These are phyloP conservation scores for Leiothrix lutea DNA, from an alignment of 2,113 vertebrate species.

Conservation along the genomic window DNA sequence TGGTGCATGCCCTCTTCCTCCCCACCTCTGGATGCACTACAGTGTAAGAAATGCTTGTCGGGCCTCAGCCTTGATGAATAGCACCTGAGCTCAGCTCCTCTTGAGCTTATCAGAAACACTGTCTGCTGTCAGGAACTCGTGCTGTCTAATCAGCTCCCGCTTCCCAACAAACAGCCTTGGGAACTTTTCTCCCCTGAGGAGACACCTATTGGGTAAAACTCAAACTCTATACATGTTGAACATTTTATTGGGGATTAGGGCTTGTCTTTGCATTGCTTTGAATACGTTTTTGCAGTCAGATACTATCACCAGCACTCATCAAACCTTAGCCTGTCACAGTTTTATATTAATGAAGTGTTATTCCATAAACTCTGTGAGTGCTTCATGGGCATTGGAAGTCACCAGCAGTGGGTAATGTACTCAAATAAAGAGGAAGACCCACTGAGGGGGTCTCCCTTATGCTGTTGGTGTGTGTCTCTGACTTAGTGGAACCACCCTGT, in stretches of 20 bases:
- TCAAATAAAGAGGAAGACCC: background rate
- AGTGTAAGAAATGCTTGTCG: background rate
- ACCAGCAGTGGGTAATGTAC: background rate
- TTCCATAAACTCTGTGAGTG: background rate
- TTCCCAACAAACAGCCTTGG: background rate
- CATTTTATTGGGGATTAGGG: background rate
- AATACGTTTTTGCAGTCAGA: background rate
- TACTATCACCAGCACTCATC: background rate
- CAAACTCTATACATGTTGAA: background rate
- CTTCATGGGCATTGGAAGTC: background rate
- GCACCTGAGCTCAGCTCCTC: background rate
- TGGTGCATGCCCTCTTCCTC: background rate
- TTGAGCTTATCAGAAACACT: background rate
- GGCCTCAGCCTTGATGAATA: background rate
- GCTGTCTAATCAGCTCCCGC: background rate
- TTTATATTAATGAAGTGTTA: background rate
- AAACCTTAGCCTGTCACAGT: background rate
- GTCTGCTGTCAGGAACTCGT: background rate
- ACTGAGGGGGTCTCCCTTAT: background rate
- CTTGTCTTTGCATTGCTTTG: background rate
- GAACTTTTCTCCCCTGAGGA: background rate
- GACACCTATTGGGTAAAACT: background rate
- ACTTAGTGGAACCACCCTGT: background rate
- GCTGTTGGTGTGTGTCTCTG: background rate
- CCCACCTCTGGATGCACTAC: accelerated